phyloP scores from a whole-genome alignment of 2,888 invertebrate species.

The Drosophila incognita region DNA sequence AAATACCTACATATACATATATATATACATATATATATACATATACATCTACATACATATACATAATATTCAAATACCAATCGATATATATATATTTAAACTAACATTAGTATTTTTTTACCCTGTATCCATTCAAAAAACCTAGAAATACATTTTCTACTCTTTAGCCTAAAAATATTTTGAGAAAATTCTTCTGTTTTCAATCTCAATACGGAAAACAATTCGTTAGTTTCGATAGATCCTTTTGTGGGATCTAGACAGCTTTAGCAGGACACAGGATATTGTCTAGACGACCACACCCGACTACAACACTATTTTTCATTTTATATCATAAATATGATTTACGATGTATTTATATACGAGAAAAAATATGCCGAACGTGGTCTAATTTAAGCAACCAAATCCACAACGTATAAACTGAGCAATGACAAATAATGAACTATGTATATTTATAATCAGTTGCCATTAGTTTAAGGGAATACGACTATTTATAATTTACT shows the following conservation, averaged over 20 bases:
- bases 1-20: slow-evolving; percentile 39
- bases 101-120: slow-evolving; percentile 1
- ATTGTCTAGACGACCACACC: slow-evolving; percentile 1
- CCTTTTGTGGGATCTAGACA: neutral
- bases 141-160: neutral
- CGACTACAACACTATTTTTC: neutral
- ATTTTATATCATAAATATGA: slow-evolving; percentile 5
- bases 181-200: neutral
- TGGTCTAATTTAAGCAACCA: slow-evolving; percentile 55
- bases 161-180: neutral
- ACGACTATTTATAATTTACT: slow-evolving; percentile 9
- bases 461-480: slow-evolving; percentile 49
- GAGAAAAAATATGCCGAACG: slow-evolving; percentile 16
- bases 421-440: slow-evolving; percentile 77
- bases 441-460: slow-evolving; percentile 63
- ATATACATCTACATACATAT: slow-evolving; percentile 14
- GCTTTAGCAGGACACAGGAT: slow-evolving; percentile 5
- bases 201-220: neutral
- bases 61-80: slow-evolving; percentile 16
- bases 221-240: neutral
- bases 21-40: neutral
- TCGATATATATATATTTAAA: slow-evolving; percentile 23
- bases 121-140: neutral
- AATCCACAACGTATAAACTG: slow-evolving; percentile 71
- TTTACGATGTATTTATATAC: slow-evolving; percentile 32